A percentile compares a stretch with the other conserved stretches of the same genome.
phyloP scores from a whole-genome alignment of 2,888 invertebrate genomes.

The Margaritifera margaritifera region DNA sequence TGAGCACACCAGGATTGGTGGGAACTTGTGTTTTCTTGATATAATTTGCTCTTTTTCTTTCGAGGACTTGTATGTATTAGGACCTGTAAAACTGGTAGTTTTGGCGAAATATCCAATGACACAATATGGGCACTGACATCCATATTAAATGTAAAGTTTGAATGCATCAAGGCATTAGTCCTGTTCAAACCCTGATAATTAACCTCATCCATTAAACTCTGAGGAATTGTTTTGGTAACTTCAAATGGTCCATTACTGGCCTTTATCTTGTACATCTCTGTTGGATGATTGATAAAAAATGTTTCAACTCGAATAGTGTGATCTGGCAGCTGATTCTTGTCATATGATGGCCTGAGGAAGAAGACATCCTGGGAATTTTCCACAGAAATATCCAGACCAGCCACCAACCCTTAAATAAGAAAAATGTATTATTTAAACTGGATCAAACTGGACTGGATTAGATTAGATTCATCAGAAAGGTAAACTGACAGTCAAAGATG shows the following conservation, averaged over 20 bases:
- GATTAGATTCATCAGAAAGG: no score
- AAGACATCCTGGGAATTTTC: conserved; percentile 66
- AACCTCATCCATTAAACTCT: conserved; percentile 32
- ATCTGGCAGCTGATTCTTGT: conserved; percentile 51
- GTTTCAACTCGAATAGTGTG: conserved; percentile 81
- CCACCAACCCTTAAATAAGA: conserved; percentile 46
- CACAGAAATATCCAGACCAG: conserved; percentile 63
- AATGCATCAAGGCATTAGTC: conserved; percentile 38
- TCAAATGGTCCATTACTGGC: conserved; percentile 96
- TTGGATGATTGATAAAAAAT: conserved; percentile 92
- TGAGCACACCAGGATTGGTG: conserved; percentile 62
- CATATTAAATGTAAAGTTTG: conserved; percentile 72
- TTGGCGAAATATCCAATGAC: conserved; percentile 87
- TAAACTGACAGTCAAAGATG: no score
- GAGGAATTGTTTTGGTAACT: conserved; percentile 85
- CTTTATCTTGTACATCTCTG: conserved; percentile 90
- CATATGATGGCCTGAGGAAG: conserved; percentile 74
- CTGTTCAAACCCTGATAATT: conserved; percentile 22
- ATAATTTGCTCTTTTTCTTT: conserved; percentile 4
- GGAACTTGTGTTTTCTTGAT: conserved; percentile 15
- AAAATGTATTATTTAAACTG: conserved; percentile 2
- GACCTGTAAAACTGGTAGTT: conserved; percentile 92
- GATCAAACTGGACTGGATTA: no score
- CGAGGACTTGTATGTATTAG: conserved; percentile 84
- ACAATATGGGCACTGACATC: conserved; percentile 96